A percentile compares a stretch with the other conserved stretches of the same genome.
Evolutionary conservation across 2,113 vertebrate genomes (phyloP).

Genomic region (Sardina pilchardus): DNA sequence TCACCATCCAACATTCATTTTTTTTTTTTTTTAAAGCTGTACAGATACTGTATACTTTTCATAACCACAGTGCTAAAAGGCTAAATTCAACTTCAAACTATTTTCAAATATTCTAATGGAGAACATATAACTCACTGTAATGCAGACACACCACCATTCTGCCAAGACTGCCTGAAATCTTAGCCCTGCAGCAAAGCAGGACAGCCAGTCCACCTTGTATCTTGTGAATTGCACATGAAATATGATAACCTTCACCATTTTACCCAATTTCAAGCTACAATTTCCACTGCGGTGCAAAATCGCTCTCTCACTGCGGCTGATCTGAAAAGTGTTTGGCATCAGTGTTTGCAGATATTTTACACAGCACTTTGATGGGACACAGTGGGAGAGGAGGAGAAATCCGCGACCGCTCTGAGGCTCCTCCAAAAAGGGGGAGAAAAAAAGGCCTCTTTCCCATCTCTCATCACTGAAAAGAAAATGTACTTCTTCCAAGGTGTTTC

Average conservation of each 20-base stretch:
- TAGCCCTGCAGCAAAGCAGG: not conserved
- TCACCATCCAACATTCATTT: no score
- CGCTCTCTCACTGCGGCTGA: not conserved
- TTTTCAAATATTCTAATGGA: not conserved
- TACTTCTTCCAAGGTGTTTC: not conserved
- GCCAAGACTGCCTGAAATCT: not conserved
- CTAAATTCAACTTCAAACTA: not conserved
- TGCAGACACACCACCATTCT: not conserved
- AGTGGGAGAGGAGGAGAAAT: not conserved
- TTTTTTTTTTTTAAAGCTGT: not conserved
- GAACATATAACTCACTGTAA: not conserved
- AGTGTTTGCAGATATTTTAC: conserved; percentile 7
- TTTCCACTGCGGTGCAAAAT: conserved; percentile 5
- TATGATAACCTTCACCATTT: conserved; percentile 4
- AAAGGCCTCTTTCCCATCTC: not conserved
- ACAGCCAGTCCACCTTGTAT: not conserved
- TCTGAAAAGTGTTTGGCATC: not conserved
- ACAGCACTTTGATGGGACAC: conserved; percentile 7
- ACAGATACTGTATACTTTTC: conserved; percentile 26
- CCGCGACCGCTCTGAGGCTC: not conserved
- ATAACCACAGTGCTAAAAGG: not conserved
- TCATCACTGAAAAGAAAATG: not conserved
- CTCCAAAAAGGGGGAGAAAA: not conserved
- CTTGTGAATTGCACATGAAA: conserved; percentile 15
- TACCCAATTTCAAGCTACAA: conserved; percentile 7